These are phyloP conservation scores for Acanthisitta chloris DNA, from an alignment of 2,113 vertebrate genomes.

Conservation along the genomic window DNA sequence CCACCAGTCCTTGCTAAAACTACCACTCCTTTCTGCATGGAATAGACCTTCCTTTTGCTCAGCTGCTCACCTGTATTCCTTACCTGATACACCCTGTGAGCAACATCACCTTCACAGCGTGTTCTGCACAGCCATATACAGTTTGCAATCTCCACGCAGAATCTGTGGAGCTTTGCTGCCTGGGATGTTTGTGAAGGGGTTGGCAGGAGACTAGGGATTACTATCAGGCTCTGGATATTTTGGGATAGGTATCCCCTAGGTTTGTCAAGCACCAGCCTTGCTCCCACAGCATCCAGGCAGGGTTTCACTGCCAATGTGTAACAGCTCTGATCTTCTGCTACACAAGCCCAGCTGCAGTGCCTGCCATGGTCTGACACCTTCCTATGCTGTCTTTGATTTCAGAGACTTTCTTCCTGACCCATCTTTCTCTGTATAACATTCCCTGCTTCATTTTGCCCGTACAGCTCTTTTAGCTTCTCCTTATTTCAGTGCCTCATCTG, in stretches of 20 bases:
- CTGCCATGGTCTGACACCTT: background rate
- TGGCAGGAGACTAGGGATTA: background rate
- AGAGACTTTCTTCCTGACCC: background rate
- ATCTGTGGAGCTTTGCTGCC: background rate
- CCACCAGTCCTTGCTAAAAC: background rate
- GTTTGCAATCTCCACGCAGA: background rate
- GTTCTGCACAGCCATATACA: rapidly evolving
- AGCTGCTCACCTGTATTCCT: background rate
- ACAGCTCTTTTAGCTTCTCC: background rate
- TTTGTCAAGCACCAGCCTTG: background rate
- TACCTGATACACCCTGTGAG: rapidly evolving
- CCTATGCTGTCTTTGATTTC: background rate
- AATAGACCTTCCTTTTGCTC: background rate
- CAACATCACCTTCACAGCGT: rapidly evolving
- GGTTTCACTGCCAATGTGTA: rapidly evolving
- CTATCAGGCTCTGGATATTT: background rate
- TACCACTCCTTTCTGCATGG: background rate
- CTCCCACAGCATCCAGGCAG: background rate
- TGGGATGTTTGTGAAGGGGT: background rate
- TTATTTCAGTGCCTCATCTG: background rate
- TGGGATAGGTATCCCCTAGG: background rate
- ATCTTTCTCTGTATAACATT: background rate
- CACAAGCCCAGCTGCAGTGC: background rate
- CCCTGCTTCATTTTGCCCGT: background rate
- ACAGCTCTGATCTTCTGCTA: background rate